Conservation (phyloP, 2,113 vertebrate genomes). For the Prolemur simus region DNA sequence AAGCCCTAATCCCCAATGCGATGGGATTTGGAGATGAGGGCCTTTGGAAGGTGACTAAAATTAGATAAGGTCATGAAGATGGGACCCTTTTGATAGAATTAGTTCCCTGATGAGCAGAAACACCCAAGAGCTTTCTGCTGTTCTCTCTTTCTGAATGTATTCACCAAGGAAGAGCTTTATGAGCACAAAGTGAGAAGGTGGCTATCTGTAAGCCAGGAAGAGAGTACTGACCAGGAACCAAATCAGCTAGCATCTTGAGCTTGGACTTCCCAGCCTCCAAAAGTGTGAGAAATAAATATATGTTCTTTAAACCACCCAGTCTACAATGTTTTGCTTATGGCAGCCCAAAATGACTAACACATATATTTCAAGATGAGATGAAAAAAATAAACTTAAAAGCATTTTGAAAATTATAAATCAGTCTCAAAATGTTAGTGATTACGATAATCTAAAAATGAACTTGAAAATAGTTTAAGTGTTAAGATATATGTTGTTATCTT, state of each 20-base stretch:
- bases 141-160: neutral
- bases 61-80: neutral
- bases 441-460: neutral
- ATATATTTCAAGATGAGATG: neutral
- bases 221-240: neutral
- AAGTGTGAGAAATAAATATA: neutral
- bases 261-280: neutral
- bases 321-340: neutral
- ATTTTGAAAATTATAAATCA: neutral
- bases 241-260: neutral
- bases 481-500: neutral
- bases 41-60: neutral
- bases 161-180: neutral
- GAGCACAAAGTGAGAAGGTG: neutral
- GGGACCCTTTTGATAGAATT: neutral
- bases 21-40: neutral
- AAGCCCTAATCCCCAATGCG: neutral
- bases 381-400: neutral
- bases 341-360: neutral
- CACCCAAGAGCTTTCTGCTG: neutral
- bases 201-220: too few relatives aligned
- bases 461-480: neutral
- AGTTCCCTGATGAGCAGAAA: neutral
- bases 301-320: neutral
- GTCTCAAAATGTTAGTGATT: neutral